Base-by-base conservation (phyloP, 1,140 invertebrate species). In the Tetraneura akinire region DNA sequence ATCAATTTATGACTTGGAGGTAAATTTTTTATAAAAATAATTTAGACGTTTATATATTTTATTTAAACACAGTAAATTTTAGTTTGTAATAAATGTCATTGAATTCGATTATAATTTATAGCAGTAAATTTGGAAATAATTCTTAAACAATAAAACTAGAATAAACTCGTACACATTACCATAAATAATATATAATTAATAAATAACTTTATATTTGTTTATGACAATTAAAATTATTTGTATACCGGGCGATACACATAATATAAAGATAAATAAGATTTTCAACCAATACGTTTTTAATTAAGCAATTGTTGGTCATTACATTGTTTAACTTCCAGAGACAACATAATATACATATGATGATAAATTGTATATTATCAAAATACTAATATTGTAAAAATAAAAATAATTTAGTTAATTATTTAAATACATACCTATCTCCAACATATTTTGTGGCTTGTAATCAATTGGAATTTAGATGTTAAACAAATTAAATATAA, bases 1-100 rank as follows among this genome's bases (percentile, higher is more conserved):
- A 18, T n/a, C 10, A 21, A 21, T 42, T 66, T 42, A 42, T 29
- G 32, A 4, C 32, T 37, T 37, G 18, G 2, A 5, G n/a, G 29
- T 66, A 66, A 66, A 66, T 21, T 66, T n/a, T 18, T 66, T n/a
- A 9, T 18, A 16, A 62, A 62, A 26, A n/a, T 62, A 18, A 62
- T 32, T 32, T 18, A 8, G 13, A 60, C 55, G 14, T 60, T 60
- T 29, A 26, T 26, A 26, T 60, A 23, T 26, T 26, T 60, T 26
- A 21, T 29, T 60, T 64, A 37, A 66, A 37, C 37, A 66, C 18
- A 66, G 13, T 66, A 66, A 66, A 66, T 29, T 32, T 66, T 14
- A n/a, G 45, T 13, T 45, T 21, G 13, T 64, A 32, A 64, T 64
- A 64, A 64, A 64, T 32, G 29, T 64, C 29, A 37, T 37, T 9